phyloP scores from a whole-genome alignment of 2,113 vertebrate species.

The Gnathonemus echidnorhynchus region DNA sequence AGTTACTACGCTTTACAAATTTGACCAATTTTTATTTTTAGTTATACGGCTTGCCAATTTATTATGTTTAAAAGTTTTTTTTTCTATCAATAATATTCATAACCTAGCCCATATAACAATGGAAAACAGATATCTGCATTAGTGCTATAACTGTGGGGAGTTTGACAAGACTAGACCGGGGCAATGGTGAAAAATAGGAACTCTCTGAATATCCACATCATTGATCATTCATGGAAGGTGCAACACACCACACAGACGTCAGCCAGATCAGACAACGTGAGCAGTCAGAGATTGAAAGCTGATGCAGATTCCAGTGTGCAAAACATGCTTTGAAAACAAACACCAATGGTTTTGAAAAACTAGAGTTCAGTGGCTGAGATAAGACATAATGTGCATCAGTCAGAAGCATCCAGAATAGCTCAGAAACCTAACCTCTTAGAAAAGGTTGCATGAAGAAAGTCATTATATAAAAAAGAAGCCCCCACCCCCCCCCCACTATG shows the following conservation, averaged over 20 bases:
- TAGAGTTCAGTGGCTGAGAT: background rate
- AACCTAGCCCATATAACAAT: background rate
- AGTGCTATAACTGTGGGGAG: background rate
- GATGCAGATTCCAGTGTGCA: background rate
- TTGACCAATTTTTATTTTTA: background rate
- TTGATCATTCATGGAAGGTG: conserved; percentile 5
- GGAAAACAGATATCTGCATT: background rate
- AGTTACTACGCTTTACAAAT: background rate
- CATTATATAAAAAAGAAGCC: background rate
- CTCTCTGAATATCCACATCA: background rate
- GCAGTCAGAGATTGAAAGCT: background rate
- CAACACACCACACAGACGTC: background rate
- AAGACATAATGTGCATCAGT: background rate
- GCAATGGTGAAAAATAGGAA: background rate
- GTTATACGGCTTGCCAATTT: background rate
- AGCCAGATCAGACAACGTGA: background rate
- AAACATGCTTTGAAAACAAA: background rate
- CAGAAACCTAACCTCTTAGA: background rate
- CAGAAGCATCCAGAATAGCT: background rate
- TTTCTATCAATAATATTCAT: background rate
- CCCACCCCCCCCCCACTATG: background rate
- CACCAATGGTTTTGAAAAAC: background rate
- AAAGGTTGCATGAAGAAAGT: background rate
- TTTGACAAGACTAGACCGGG: background rate
- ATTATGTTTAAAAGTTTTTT: background rate